Evolutionary conservation across 1,140 invertebrate species (phyloP), one percentile per base, ranked within the genome.

Genomic region (Heliconius congener): DNA sequence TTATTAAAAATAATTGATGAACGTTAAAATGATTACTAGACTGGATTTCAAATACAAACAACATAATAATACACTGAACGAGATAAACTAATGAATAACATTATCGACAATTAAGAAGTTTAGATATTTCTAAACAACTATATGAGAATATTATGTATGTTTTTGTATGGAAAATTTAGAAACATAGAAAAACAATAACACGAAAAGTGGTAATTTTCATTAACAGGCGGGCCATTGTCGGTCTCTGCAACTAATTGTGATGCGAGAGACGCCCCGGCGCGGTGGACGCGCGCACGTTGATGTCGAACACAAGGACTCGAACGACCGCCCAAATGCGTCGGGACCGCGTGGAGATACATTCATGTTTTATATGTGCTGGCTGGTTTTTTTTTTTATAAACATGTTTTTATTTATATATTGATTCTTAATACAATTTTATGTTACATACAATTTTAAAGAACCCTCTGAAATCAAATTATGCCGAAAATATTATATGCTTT

Each of bases 281-380:
- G 73, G 34, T 79, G 55, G 78, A 76, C 60, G 80, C 80, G 86
- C 87, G 88, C 89, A 87, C 90, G 92, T 91, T 92, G 90, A 92
- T 91, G 91, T 93, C 92, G 87, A 84, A 88, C 84, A 77, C 87
- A 91, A 89, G 89, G 88, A 87, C 85, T 84, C 79, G 42, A 27
- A 23, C 60, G 60, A 74, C 73, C 27, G 73, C 76, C 78, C 78
- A 60, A 74, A 52, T 42, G 52, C 77, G 57, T 30, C 0, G 27
- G 13, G 27, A 18, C 27, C 60, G 60, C 60, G 27, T 66, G 60
- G 23, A 66, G 11, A 60, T 60, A 60, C 55, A 23, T 19, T 52
- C 18, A 52, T 18, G 18, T 18, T 52, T 52, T 52, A 52, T 52
- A 52, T 6, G 1, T 13, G 18, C 50, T 18, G 18, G 50, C 50